Evolutionary conservation across 2,113 vertebrate species (phyloP), one percentile per base, ranked within the genome.

Genomic region (Sardina pilchardus): DNA sequence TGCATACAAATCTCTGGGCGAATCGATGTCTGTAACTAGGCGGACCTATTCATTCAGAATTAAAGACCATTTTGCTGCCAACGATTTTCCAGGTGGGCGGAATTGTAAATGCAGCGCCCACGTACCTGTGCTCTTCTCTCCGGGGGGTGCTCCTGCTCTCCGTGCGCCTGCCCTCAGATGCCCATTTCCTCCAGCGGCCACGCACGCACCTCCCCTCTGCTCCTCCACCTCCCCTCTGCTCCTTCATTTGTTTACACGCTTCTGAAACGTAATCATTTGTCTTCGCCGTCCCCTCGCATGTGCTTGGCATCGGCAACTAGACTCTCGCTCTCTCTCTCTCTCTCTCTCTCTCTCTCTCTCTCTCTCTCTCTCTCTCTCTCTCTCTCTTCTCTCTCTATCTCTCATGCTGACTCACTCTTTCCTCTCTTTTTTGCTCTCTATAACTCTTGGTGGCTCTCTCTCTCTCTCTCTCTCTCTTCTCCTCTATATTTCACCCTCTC

Each of bases 41-140:
- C 83, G 82, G 56, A 67, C 45, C 87, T 83, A 36, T 48, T 82
- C 84, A 87, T 87, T 84, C 87, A 87, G 85, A 90, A 90, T 90
- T 87, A 88, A 87, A 84, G 85, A 86, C 86, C 86, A 87, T 90
- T 88, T 88, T 83, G 87, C 85, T 44, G 85, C 84, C 85, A 87
- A 87, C 85, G 88, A 88, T 90, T 90, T 88, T 88, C 86, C 86
- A 83, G 82, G 87, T 90, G 89, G 88, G 81, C 86, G 84, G 63
- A 85, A 86, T 56, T 87, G 45, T 47, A 84, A 86, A 71, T 85
- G 85, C 71, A 82, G 82, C 82, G 45, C 84, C 45, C 81, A 81
- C 81, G 50, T 86, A 84, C 83, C 84, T 87, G 42, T 50, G 81
- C 63, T 71, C 63, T 71, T 14, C 63, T 71, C 63, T 8, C 26